A percentile compares a stretch with the other conserved stretches of the same genome.
Evolutionary conservation across 2,888 invertebrate species (phyloP).

Genomic region (Gerosis bhagava): DNA sequence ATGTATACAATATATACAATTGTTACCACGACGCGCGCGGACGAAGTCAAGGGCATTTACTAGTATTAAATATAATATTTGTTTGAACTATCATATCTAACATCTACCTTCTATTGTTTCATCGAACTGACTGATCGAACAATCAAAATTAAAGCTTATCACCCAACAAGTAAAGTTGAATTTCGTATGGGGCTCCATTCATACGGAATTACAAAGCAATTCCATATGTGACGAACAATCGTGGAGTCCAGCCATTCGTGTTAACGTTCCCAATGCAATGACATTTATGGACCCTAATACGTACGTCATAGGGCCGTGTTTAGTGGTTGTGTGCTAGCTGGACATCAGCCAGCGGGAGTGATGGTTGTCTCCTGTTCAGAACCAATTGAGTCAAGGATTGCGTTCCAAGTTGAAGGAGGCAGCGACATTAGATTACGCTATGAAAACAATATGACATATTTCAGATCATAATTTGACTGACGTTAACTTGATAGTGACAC

Average conservation of each 20-base stretch:
- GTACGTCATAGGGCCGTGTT: slow-evolving; percentile 20
- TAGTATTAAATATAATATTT: no score
- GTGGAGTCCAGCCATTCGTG: slow-evolving; percentile 15
- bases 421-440: no score
- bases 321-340: slow-evolving; percentile 31
- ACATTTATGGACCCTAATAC: slow-evolving; percentile 14
- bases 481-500: no score
- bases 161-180: not conserved
- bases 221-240: slow-evolving; percentile 21
- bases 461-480: no score
- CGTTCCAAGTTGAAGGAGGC: slow-evolving; percentile 27
- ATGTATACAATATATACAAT: no score
- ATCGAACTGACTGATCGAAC: not conserved
- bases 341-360: slow-evolving; percentile 41
- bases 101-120: slow-evolving; percentile 15
- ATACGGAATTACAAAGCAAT: slow-evolving; percentile 9
- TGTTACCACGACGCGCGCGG: no score
- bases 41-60: no score
- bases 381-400: slow-evolving; percentile 25
- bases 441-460: no score
- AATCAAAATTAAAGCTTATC: not conserved
- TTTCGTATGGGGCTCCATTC: not conserved
- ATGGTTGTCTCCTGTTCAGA: slow-evolving; percentile 36
- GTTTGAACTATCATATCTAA: slow-evolving; percentile 10
- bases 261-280: slow-evolving; percentile 2